phyloP scores from a whole-genome alignment of 2,113 vertebrate species.

The Microtus richardsoni region DNA sequence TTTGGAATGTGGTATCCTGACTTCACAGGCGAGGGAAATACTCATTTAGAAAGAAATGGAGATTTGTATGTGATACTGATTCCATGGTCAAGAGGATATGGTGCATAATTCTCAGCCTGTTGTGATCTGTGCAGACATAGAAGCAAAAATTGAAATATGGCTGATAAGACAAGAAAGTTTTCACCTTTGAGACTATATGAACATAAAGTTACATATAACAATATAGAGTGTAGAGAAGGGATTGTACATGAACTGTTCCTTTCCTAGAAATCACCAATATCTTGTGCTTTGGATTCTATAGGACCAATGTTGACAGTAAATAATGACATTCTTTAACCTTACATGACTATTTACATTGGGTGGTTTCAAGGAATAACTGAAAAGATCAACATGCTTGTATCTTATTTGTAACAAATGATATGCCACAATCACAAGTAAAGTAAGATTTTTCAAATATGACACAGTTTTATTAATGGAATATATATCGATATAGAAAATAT shows the following conservation, averaged over 20 bases:
- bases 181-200: not conserved
- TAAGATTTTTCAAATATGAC: too few species aligned
- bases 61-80: not conserved
- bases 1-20: too few species aligned
- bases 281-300: not conserved
- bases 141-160: not conserved
- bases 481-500: too few species aligned
- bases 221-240: not conserved
- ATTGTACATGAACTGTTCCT: not conserved
- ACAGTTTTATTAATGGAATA: too few species aligned
- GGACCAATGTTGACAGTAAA: not conserved
- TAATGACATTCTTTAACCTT: not conserved
- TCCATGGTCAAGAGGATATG: not conserved
- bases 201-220: not conserved
- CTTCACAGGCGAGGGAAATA: too few species aligned
- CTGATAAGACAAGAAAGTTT: rapidly evolving
- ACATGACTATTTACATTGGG: not conserved
- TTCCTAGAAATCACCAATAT: not conserved
- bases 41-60: not conserved
- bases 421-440: too few species aligned
- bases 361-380: not conserved
- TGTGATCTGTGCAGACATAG: not conserved
- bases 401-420: too few species aligned
- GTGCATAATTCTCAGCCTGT: not conserved
- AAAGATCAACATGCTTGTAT: too few species aligned